Evolutionary conservation across 2,113 vertebrate species (phyloP), one percentile per base, ranked within the genome.

Genomic region (Aviceda subcristata): DNA sequence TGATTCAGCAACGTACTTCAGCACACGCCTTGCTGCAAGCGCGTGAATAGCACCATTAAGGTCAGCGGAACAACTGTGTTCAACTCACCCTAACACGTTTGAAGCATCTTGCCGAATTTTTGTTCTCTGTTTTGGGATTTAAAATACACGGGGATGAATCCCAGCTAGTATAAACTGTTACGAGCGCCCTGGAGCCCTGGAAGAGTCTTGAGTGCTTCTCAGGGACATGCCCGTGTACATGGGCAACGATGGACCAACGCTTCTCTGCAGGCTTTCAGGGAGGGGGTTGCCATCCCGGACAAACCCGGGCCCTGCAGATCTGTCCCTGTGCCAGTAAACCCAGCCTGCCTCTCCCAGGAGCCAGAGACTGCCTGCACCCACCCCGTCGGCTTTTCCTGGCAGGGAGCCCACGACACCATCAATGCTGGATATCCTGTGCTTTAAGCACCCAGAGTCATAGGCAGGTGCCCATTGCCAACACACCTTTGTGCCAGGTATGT

Each of bases 1-100:
- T 95, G 94, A 97, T 95, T 95, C 86, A 95, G 88, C 94, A 95
- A 50, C 2, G 24, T 48, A 56, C 89, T 95, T 90, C 38, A 91
- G 80, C 0, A 0, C 41, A 41, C 2, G 26, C 86, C 51, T 67
- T 67, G 51, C 45, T 83, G 68, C 51, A 46, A 55, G 46, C 4
- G 3, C 51, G 39, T 76, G 92, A 94, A 68, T 82, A 76, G 64
- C 14, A 1, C 56, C 86, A 68, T 38, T 90, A 87, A 93, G 87
- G 85, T 90, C 87, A 95, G 72, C 50, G 83, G 74, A 84, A 78
- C 41, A 71, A 92, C 64, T 29, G 22, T n/a, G 66, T 62, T 68
- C 55, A 43, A 22, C 79, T 81, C 59, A 36, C 39, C 23, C 9
- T 7, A 62, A 48, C 48, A 15, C 0, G 0, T 59, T 94, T 19